Evolutionary conservation across 2,797 vertebrate species (phyloP), one percentile per base, ranked within the genome.

Genomic region (Falco biarmicus): DNA sequence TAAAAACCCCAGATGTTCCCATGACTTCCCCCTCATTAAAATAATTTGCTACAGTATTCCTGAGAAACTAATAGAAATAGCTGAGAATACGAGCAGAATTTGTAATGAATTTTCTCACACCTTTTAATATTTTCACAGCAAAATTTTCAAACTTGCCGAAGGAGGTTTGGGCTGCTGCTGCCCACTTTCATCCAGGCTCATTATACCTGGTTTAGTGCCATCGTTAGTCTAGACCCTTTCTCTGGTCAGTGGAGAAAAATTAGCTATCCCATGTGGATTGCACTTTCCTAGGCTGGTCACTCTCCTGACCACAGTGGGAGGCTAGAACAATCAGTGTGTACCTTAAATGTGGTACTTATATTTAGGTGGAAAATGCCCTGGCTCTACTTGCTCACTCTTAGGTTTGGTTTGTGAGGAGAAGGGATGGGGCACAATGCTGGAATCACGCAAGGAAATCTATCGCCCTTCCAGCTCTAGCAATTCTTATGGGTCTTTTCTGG

Each of bases 21-120:
- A 69, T 89, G 90, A 85, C 84, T 96, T 97, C 51, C 17, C 43
- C 37, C 43, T 92, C 90, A 88, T 96, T 96, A 92, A 94, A 93
- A 93, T 95, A 95, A 92, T 96, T 87, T 95, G 75, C 92, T 94
- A 63, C 69, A 84, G n/a, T 93, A 92, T 94, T 95, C 93, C 90
- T 96, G 79, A 48, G 92, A 89, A 96, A 69, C 82, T 91, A 94
- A 86, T 92, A 94, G 81, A 92, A 84, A 84, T 73, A 87, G 71
- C 69, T 89, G 69, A 94, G 81, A 87, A 94, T 64, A 93, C 2
- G 32, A 84, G 63, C 66, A 90, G 94, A 96, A 95, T 95, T 94
- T 54, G 32, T 78, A 87, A 95, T 85, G 73, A 78, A 78, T 87
- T 87, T 93, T 59, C 34, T 82, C 48, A 60, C 64, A 69, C 32